phyloP scores from a whole-genome alignment of 2,888 invertebrate species.

The Eulithis prunata region DNA sequence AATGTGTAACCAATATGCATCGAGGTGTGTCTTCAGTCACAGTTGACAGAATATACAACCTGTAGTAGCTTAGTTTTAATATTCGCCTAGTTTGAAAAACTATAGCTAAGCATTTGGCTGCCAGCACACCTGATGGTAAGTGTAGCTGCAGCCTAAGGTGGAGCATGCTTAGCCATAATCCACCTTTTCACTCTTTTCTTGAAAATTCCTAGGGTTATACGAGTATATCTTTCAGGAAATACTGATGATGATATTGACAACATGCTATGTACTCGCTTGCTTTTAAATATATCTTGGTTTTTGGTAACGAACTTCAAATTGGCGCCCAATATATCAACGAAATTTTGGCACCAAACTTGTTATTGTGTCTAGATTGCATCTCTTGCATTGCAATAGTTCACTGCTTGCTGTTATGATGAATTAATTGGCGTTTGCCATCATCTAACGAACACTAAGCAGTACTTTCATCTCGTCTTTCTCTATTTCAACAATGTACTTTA shows the following conservation, averaged over 20 bases:
- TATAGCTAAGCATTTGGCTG: too few species aligned
- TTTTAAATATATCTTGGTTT: too few species aligned
- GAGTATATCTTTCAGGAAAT: too few species aligned
- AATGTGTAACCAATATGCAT: slow-evolving; percentile 62
- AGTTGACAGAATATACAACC: slow-evolving; percentile 22
- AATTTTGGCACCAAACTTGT: neutral
- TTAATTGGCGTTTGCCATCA: too few species aligned
- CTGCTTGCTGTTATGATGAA: neutral
- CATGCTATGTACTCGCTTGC: too few species aligned
- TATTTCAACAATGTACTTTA: neutral
- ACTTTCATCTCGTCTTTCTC: slow-evolving; percentile 2
- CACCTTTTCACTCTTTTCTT: too few species aligned
- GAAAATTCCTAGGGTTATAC: too few species aligned
- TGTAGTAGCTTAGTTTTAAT: slow-evolving; percentile 8
- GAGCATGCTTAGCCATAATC: too few species aligned
- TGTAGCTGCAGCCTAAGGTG: too few species aligned
- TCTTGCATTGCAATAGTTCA: neutral
- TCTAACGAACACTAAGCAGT: neutral
- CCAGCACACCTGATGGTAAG: too few species aligned
- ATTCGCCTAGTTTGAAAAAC: neutral
- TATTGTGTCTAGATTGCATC: neutral
- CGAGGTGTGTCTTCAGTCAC: slow-evolving; percentile 52
- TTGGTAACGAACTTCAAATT: too few species aligned
- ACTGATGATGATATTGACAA: too few species aligned
- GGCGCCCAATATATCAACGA: neutral